phyloP scores from a whole-genome alignment of 2,888 invertebrate genomes.

The Caenorhabditis becei region DNA sequence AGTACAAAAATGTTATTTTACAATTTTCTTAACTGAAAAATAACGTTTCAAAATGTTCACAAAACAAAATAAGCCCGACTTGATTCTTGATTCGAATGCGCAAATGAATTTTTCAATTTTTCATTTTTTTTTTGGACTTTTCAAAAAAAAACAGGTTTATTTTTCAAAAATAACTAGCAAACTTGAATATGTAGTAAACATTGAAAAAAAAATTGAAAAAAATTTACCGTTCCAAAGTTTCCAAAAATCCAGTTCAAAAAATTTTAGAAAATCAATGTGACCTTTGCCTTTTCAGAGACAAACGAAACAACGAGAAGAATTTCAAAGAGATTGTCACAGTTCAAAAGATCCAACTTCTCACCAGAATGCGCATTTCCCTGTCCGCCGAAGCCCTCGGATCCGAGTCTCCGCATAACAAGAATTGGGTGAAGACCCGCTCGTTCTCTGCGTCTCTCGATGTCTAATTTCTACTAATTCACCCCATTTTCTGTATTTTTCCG shows the following conservation, averaged over 20 bases:
- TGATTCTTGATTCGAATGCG: too few species aligned
- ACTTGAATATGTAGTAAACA: too few species aligned
- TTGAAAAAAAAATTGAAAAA: too few species aligned
- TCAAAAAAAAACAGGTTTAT: too few species aligned
- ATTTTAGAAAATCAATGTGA: too few species aligned
- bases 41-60: too few species aligned
- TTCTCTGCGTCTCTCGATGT: conserved; percentile 60
- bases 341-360: conserved; percentile 49
- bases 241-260: neutral
- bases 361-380: conserved; percentile 55
- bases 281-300: conserved; percentile 42
- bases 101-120: too few species aligned
- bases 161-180: too few species aligned
- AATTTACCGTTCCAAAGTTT: neutral
- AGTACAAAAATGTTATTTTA: too few species aligned
- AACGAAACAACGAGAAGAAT: conserved; percentile 47
- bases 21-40: too few species aligned
- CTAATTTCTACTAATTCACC: conserved; percentile 9
- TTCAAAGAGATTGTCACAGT: conserved; percentile 42
- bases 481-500: conserved; percentile 10
- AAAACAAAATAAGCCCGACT: too few species aligned
- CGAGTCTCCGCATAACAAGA: conserved; percentile 20
- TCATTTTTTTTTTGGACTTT: too few species aligned
- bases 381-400: conserved; percentile 56
- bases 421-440: conserved; percentile 50